These are phyloP conservation scores for Mandrillus leucophaeus DNA, from an alignment of 2,113 vertebrate species.

Conservation along the genomic window DNA sequence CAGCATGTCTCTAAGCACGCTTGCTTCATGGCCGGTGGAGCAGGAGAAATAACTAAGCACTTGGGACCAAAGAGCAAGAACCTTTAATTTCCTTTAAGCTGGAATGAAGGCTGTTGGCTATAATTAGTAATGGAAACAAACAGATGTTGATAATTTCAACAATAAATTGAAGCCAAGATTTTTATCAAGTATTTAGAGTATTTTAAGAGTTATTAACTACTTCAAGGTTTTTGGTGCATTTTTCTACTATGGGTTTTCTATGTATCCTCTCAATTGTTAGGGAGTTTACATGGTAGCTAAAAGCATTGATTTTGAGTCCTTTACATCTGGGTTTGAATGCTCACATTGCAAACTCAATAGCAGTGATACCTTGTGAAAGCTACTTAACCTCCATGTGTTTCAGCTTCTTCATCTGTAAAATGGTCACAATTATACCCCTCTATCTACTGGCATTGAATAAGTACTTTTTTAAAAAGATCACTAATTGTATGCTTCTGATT, in stretches of 20 bases:
- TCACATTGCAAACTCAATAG: neutral
- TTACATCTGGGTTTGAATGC: neutral
- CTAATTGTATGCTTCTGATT: conserved; percentile 55
- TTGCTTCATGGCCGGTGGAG: neutral
- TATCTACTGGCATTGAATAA: neutral
- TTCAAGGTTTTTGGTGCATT: neutral
- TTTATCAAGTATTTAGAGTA: conserved; percentile 25
- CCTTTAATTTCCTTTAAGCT: neutral
- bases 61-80: neutral
- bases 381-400: neutral
- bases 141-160: conserved; percentile 28
- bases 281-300: neutral
- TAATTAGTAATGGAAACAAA: conserved; percentile 50
- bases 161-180: conserved; percentile 49
- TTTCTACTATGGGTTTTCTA: neutral
- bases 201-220: neutral
- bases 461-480: neutral
- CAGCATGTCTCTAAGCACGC: neutral
- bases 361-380: neutral
- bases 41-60: neutral
- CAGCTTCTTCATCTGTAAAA: neutral
- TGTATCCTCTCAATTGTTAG: neutral
- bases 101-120: conserved; percentile 9
- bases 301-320: neutral
- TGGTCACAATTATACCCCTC: neutral